Evolutionary conservation across 2,797 vertebrate genomes (phyloP), one percentile per base, ranked within the genome.

Genomic region (Danio choprae): DNA sequence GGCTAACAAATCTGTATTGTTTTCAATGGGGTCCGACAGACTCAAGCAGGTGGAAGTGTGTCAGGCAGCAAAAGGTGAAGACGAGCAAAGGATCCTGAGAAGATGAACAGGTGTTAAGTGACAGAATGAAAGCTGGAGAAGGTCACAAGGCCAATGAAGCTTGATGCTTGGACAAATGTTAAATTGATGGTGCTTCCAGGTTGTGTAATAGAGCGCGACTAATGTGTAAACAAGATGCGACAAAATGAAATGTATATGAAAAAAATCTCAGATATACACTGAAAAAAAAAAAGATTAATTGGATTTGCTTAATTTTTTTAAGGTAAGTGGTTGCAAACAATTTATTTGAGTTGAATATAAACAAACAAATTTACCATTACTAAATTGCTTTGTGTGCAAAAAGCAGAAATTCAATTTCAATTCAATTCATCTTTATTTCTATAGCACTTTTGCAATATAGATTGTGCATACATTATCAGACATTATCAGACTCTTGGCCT

Each of bases 1-100:
- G 70, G 50, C 44, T 55, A 84, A 84, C 74, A 84, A 51, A 78
- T 62, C 53, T 20, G 59, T 59, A 81, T 82, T 86, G 82, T 86
- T 82, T 50, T 62, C 11, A 12, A 59, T 67, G 6, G 6, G 22
- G 29, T 46, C 18, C 22, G 63, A 80, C 67, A 67, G 63, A 41
- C n/a, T 41, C 18, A 18, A 77, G 74, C 80, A 84, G 77, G 74
- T 82, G 80, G 58, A 80, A 64, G 69, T 56, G 20, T 74, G 67
- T 76, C 40, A 43, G 77, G 77, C 64, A 81, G 65, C 55, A 58
- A 81, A 74, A 81, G 82, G 79, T 81, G 71, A 68, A 58, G 58
- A 78, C 13, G 41, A 56, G 64, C 29, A 74, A 77, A 55, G 38
- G 55, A 62, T 71, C 38, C 22, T 79, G 70, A 58, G 75, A 77